Percentiles rank a stretch among this genome's conserved stretches.
phyloP scores from a whole-genome alignment of 2,888 invertebrate species.

The Agrochola lychnidis region DNA sequence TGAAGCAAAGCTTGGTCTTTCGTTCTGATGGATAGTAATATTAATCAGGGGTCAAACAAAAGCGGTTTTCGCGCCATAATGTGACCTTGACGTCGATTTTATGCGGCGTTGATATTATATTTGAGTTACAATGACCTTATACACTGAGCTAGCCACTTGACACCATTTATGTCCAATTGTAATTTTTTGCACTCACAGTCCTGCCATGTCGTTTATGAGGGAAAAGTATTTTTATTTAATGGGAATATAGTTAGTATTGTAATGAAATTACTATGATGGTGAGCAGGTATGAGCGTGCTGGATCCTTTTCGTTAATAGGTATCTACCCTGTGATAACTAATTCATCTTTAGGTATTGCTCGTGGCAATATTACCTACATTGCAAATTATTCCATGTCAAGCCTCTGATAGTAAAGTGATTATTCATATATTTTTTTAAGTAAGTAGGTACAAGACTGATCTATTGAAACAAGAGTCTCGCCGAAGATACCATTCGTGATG shows the following conservation, averaged over 20 bases:
- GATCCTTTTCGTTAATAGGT: background rate
- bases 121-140: conserved; percentile 56
- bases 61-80: conserved; percentile 42
- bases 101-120: conserved; percentile 34
- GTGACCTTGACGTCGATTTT: conserved; percentile 49
- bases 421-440: background rate
- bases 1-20: conserved; percentile 40
- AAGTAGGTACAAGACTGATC: background rate
- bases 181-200: background rate
- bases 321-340: background rate
- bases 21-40: conserved; percentile 37
- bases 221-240: background rate
- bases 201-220: background rate
- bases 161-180: conserved; percentile 35
- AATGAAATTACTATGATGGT: background rate
- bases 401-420: background rate
- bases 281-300: background rate
- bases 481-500: background rate
- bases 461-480: background rate
- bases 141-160: conserved; percentile 33
- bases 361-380: background rate
- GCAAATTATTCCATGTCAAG: no score
- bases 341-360: background rate
- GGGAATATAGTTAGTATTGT: background rate
- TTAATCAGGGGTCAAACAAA: conserved; percentile 47